phyloP scores from a whole-genome alignment of 2,797 vertebrate genomes.

The Macroramphosus scolopax region DNA sequence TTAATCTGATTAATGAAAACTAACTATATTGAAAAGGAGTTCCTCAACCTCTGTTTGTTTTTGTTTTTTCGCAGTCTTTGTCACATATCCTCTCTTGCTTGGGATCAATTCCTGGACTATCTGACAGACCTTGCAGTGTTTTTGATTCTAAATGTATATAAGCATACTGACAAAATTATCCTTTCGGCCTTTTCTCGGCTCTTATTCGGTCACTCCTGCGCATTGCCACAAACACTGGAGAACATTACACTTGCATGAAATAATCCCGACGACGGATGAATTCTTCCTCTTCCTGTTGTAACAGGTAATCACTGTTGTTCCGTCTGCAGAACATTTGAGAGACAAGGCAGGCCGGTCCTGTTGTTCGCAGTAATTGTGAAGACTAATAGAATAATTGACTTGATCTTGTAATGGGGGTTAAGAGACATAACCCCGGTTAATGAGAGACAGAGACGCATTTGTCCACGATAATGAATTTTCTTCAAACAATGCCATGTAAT shows the following conservation, averaged over 20 bases:
- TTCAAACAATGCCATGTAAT: constrained; percentile 55
- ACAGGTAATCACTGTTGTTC: constrained; percentile 20
- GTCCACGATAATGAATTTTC: constrained; percentile 49
- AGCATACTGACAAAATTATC: too few relatives aligned
- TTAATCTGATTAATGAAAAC: constrained; percentile 74
- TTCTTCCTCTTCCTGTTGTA: background rate
- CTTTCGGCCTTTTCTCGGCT: too few relatives aligned
- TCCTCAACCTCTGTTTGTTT: constrained; percentile 11
- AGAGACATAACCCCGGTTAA: constrained; percentile 59
- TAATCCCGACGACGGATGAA: background rate
- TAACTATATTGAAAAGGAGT: constrained; percentile 50
- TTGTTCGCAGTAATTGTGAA: constrained; percentile 50
- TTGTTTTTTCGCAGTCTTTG: constrained; percentile 5
- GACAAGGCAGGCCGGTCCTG: constrained; percentile 12
- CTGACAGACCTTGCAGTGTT: background rate
- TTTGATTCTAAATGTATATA: too few relatives aligned
- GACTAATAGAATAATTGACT: constrained; percentile 58
- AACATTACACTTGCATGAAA: constrained; percentile 4
- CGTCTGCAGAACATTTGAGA: constrained; percentile 21
- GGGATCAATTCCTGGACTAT: background rate
- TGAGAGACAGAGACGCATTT: constrained; percentile 53
- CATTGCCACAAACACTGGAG: too few relatives aligned
- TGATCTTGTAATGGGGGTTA: constrained; percentile 55
- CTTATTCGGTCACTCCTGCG: too few relatives aligned
- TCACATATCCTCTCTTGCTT: background rate